These are phyloP conservation scores for Coenonympha glycerion DNA, from an alignment of 2,888 invertebrate genomes.

Conservation along the genomic window DNA sequence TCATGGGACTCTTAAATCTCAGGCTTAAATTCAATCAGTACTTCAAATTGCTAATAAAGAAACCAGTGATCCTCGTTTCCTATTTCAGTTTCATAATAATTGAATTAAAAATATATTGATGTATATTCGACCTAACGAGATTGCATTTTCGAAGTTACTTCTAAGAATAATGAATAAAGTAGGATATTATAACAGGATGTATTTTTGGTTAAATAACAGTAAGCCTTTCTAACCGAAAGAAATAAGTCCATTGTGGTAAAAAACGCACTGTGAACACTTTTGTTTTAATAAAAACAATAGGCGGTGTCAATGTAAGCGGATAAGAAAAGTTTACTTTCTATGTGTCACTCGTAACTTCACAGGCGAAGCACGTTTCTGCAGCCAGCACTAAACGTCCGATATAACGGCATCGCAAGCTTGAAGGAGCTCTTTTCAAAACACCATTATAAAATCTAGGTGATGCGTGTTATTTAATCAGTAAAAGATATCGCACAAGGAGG, in stretches of 20 bases:
- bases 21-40: too few relatives aligned
- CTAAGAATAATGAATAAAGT: background rate
- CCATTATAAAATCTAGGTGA: slow-evolving; percentile 19
- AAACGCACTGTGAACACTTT: slow-evolving; percentile 5
- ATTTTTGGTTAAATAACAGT: background rate
- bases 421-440: slow-evolving; percentile 25
- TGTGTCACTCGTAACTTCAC: slow-evolving; percentile 47
- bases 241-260: slow-evolving; percentile 3
- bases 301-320: slow-evolving; percentile 6
- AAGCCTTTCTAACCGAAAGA: slow-evolving; percentile 1
- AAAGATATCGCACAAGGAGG: too few relatives aligned
- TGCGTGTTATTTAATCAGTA: background rate
- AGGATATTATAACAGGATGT: background rate
- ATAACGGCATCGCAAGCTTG: slow-evolving; percentile 48
- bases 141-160: too few relatives aligned
- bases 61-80: too few relatives aligned
- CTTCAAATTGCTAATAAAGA: too few relatives aligned
- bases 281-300: slow-evolving; percentile 9
- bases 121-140: too few relatives aligned
- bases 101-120: too few relatives aligned
- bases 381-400: slow-evolving; percentile 30
- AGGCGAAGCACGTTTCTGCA: slow-evolving; percentile 56
- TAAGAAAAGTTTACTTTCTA: slow-evolving; percentile 63
- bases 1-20: too few relatives aligned
- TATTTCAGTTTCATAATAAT: too few relatives aligned